Base-by-base conservation (phyloP, 1,140 invertebrate genomes). In the Frieseomelitta varia region DNA sequence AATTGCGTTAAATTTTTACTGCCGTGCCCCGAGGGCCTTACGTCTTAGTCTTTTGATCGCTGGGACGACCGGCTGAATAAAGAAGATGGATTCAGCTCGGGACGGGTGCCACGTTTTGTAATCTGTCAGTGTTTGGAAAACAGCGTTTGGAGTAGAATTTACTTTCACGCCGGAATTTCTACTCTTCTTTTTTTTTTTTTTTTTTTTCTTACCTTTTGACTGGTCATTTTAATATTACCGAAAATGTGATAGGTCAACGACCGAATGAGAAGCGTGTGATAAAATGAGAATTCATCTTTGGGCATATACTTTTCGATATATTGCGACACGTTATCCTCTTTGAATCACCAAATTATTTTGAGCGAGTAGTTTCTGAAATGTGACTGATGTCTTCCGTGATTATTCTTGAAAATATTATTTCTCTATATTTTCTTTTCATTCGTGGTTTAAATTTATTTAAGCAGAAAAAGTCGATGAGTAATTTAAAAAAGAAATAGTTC, bases 1-100 rank as follows among this genome's bases (percentile, higher is more conserved):
- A 92, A 95, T 94, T 94, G 92, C 92, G 92, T 94, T 95, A 94
- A 94, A 93, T 94, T 94, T 94, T 93, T 94, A 91, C 84, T 88
- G 85, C 79, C 71, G 65, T 77, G 75, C 65, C 85, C 89, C 39
- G 67, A 56, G 87, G 90, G 87, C 68, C n/a, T 75, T 47, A 65
- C 58, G 79, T 85, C 89, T 89, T 84, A 30, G 68, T 85, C 89
- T 87, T 89, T 91, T 87, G 85, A 90, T 81, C 30, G 79, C 71
- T 63, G 51, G 19, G 30, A 65, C 21, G 27, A n/a, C 11, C 24
- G 72, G 73, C 30, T 19, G 75, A 53, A 21, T 84, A 68, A 71
- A 55, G 76, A 79, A 72, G 81, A 79, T 56, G 47, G 47, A 47
- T 63, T 67, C 24, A 55, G 24, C 39, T 30, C 30, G 30, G 30